Conservation (phyloP, 2,797 vertebrate genomes). For the Amazona ochrocephala region DNA sequence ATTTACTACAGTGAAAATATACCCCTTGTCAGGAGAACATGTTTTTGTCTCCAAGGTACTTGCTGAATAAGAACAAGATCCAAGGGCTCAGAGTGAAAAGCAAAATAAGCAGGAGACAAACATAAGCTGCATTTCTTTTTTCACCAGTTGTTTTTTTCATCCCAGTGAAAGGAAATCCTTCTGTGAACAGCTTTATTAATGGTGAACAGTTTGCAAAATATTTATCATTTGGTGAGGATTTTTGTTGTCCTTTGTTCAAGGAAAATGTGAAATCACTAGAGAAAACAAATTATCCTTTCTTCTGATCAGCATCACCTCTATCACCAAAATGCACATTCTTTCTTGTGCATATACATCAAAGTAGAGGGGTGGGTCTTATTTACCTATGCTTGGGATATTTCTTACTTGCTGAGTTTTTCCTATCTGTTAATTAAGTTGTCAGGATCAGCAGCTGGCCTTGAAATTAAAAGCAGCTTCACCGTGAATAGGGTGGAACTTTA, state of each 20-base stretch:
- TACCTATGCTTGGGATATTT: background rate
- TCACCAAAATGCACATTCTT: background rate
- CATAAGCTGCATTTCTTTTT: background rate
- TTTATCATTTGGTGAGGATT: background rate
- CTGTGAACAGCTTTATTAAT: background rate
- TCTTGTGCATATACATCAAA: background rate
- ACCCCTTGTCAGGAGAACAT: background rate
- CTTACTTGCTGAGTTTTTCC: background rate
- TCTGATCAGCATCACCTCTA: background rate
- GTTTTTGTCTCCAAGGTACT: background rate
- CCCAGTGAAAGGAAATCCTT: background rate
- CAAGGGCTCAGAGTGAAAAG: background rate
- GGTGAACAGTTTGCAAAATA: background rate
- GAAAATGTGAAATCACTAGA: background rate
- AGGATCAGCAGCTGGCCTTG: conserved; percentile 19
- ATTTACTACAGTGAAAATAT: background rate
- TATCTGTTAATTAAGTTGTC: conserved; percentile 28
- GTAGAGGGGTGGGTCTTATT: background rate
- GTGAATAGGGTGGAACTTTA: conserved; percentile 7
- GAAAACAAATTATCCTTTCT: background rate
- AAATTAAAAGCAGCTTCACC: conserved; percentile 23
- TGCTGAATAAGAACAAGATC: background rate
- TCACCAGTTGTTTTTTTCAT: background rate
- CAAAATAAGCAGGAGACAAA: background rate
- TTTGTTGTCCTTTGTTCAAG: background rate